Base-by-base conservation (phyloP, 1,140 invertebrate genomes). In the Neodiprion fabricii region DNA sequence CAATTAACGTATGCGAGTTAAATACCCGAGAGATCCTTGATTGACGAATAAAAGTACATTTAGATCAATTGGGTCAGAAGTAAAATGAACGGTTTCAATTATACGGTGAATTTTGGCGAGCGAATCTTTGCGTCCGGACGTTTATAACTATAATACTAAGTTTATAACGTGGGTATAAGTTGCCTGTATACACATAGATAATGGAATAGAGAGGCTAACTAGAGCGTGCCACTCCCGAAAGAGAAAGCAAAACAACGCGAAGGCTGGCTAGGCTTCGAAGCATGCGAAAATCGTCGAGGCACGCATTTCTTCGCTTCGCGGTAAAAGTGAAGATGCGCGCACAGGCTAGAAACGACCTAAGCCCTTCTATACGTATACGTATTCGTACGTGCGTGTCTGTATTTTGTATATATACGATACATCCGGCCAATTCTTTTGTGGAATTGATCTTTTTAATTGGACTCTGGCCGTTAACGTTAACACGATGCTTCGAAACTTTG, bases 201-300 rank as follows among this genome's bases (percentile, higher is more conserved):
- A 61, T 61, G 53, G 53, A 61, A 61, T 61, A 78, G 76, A 77
- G 78, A 78, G 77, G 82, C 76, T 83, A 88, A 88, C 84, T 88
- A 88, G 86, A 88, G 86, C 86, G 85, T 87, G 85, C 85, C 86
- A 87, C 84, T 88, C 85, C 84, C 85, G 86, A 88, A 88, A 88
- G 86, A 88, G 86, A 88, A 87, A 88, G 86, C 86, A 87, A 87
- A 88, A 87, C 85, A 85, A 86, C 85, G 84, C 81, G 77, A 83
- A 83, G 79, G 79, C 78, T 72, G 76, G 74, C 71, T 72, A 77
- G 78, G 77, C 53, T 61, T 12, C 53, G n/a, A 77, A 78, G 78
- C 78, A 79, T 76, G 78, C 77, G 77, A 79, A 80, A 77, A 76
- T 75, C 65, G 72, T 49, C 72, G 73, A 74, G 72, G 67, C 71